phyloP scores from a whole-genome alignment of 2,797 vertebrate genomes.

The Darevskia mixta region DNA sequence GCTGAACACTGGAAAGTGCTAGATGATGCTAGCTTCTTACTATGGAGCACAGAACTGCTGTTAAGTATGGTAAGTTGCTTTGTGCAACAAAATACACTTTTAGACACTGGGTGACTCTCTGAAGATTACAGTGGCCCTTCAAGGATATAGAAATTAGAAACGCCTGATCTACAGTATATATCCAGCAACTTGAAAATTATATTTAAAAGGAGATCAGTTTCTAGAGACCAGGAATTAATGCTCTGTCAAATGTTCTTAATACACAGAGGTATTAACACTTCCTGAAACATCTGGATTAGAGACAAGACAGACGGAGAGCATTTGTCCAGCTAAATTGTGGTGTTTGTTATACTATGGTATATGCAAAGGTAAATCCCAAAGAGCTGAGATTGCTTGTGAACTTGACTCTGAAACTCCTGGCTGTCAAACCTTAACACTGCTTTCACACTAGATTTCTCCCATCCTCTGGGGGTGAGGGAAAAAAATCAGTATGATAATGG shows the following conservation, averaged over 20 bases:
- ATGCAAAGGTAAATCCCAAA: background rate
- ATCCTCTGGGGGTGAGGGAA: slow-evolving; percentile 7
- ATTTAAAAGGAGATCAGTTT: background rate
- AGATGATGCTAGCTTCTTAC: background rate
- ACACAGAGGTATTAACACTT: background rate
- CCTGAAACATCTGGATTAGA: background rate
- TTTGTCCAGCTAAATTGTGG: background rate
- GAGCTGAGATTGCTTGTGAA: background rate
- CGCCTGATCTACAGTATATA: background rate
- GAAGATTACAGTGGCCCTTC: background rate
- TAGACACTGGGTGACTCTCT: background rate
- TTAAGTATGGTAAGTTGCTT: background rate
- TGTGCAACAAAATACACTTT: background rate
- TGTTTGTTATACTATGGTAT: background rate
- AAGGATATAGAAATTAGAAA: background rate
- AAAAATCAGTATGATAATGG: background rate
- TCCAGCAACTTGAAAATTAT: background rate
- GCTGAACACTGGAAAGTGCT: too few species aligned
- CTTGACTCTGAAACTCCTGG: background rate
- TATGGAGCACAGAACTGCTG: background rate
- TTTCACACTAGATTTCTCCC: background rate
- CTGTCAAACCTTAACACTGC: background rate
- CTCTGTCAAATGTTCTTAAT: background rate
- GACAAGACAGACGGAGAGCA: background rate
- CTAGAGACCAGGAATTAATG: background rate